Evolutionary conservation across 2,797 vertebrate species (phyloP), one percentile per base, ranked within the genome.

Genomic region (Gymnopithys bicolor): DNA sequence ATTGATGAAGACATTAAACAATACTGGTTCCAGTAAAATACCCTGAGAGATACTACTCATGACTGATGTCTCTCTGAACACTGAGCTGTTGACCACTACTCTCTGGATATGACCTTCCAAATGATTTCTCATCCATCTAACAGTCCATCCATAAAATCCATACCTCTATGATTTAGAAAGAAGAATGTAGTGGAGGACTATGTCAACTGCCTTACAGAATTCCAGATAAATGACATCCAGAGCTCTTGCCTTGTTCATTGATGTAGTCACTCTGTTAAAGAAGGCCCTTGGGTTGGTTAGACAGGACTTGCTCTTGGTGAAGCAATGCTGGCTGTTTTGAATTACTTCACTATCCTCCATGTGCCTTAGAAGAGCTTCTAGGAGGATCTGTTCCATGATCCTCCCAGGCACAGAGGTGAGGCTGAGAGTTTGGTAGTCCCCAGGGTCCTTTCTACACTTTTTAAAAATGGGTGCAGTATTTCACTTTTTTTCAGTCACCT

Each of bases 171-270:
- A 55, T 41, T 41, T 32, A 41, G 46, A 88, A 21, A 67, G 39
- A 60, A 33, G 21, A 14, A 53, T 25, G 23, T 7, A 37, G 19
- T 53, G 24, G 8, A 39, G 6, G 37, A 60, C 35, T 0, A 0
- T 39, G 21, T 23, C 49, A 46, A 75, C 75, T 13, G 7, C 5
- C 39, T 43, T 37, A n/a, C 5, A 11, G 39, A 69, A 48, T 48
- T 52, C 52, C 64, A 45, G 9, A 51, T 9, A 51, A n/a, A 37
- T 51, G 59, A 43, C 21, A 17, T 23, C 39, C 43, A 49, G 69
- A 43, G 32, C 19, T 49, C 11, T 49, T 66, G 7, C 37, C 19
- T 37, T 73, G 51, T 45, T 13, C 37, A 21, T 15, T 45, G 51
- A 28, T 24, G 8, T 23, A 58, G 19, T 37, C 52, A 43, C 19